These are phyloP conservation scores for Drosophila persimilis DNA, from an alignment of 1,140 invertebrate species.

Conservation along the genomic window DNA sequence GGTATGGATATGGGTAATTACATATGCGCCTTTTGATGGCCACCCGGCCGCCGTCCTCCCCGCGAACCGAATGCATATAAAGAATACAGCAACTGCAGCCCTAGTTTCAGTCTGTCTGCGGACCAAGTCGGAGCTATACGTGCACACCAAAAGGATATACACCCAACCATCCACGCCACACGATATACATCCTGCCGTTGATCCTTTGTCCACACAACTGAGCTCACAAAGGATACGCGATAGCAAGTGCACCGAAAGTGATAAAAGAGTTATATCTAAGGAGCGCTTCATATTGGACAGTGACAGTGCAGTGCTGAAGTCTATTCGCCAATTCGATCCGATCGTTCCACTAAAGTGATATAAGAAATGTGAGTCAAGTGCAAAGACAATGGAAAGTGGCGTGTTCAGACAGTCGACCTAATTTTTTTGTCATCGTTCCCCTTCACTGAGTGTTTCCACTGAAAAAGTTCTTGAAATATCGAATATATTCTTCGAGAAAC, in stretches of 20 bases:
- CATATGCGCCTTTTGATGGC: constrained; percentile 50
- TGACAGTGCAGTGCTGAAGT: too few species aligned
- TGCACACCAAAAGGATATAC: constrained; percentile 39
- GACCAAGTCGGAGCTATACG: constrained; percentile 60
- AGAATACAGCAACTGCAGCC: constrained; percentile 37
- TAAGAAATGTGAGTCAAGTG: constrained; percentile 35
- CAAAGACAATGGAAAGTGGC: constrained; percentile 5
- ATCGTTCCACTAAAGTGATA: not conserved
- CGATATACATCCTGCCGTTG: too few species aligned
- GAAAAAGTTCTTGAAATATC: too few species aligned
- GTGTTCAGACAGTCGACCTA: constrained; percentile 3
- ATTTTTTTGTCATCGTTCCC: not conserved
- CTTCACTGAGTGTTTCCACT: too few species aligned
- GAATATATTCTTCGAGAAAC: too few species aligned
- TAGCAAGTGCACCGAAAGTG: too few species aligned
- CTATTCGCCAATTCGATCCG: not conserved
- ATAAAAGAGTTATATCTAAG: too few species aligned
- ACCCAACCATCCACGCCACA: not conserved
- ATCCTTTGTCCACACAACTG: too few species aligned
- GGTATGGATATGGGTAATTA: constrained; percentile 55
- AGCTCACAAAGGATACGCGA: too few species aligned
- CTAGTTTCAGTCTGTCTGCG: constrained; percentile 72
- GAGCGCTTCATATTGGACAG: too few species aligned
- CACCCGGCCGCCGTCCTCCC: constrained; percentile 7
- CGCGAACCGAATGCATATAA: constrained; percentile 55